Conservation (phyloP, 2,888 invertebrate species). For the Synergus japonicus region DNA sequence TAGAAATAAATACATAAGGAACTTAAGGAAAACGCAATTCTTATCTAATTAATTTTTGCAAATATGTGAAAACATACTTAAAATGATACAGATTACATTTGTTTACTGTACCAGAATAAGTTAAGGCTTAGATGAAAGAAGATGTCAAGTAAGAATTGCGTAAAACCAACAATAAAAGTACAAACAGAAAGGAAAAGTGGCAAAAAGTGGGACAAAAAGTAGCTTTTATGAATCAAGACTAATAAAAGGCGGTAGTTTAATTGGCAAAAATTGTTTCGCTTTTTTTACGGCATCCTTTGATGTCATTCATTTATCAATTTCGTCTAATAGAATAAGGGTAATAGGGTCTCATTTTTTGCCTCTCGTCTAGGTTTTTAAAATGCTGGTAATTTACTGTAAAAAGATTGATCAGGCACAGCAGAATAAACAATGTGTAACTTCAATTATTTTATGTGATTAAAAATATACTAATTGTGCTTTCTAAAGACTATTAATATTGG, state of each 20-base stretch:
- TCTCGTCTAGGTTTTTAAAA: not conserved
- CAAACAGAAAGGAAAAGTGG: not conserved
- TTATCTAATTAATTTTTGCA: too few relatives aligned
- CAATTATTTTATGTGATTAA: not conserved
- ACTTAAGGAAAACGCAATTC: too few relatives aligned
- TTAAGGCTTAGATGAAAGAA: not conserved
- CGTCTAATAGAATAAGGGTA: not conserved
- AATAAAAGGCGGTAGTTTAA: not conserved
- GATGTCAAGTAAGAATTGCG: not conserved
- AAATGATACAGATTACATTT: too few relatives aligned
- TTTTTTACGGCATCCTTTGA: not conserved
- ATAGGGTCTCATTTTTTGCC: not conserved
- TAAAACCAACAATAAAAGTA: not conserved
- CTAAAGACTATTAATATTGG: too few relatives aligned
- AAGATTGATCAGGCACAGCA: too few relatives aligned
- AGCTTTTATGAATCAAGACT: not conserved
- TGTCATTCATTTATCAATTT: not conserved
- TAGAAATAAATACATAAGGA: too few relatives aligned
- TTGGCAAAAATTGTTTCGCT: not conserved
- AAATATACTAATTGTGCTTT: too few relatives aligned
- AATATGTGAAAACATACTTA: too few relatives aligned
- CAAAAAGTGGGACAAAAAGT: not conserved
- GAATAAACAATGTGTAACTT: too few relatives aligned
- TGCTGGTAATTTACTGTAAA: not conserved
- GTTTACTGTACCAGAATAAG: too few relatives aligned